These are phyloP conservation scores for Mormyrops attenuatus DNA, from an alignment of 2,797 vertebrate genomes.

Conservation along the genomic window DNA sequence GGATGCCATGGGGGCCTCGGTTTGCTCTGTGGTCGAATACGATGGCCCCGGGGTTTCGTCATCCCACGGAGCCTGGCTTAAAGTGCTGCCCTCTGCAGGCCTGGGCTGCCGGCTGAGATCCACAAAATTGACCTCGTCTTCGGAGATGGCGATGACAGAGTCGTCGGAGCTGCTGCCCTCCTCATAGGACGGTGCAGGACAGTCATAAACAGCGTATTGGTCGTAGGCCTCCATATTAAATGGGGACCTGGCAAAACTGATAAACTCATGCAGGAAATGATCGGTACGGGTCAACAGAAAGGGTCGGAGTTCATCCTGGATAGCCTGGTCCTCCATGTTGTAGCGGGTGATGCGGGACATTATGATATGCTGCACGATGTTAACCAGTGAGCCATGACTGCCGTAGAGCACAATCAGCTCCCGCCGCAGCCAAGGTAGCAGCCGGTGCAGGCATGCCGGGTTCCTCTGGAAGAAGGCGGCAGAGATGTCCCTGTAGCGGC, in stretches of 20 bases:
- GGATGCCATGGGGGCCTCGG: slow-evolving; percentile 48
- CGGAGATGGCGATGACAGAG: slow-evolving; percentile 84
- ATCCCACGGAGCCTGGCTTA: slow-evolving; percentile 73
- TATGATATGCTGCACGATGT: slow-evolving; percentile 79
- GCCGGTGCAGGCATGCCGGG: slow-evolving; percentile 69
- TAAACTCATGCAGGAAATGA: slow-evolving; percentile 84
- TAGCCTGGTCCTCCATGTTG: slow-evolving; percentile 71
- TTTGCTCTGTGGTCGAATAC: slow-evolving; percentile 69
- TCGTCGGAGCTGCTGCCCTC: slow-evolving; percentile 66
- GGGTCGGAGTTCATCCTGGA: slow-evolving; percentile 75
- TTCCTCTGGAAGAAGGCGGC: slow-evolving; percentile 73
- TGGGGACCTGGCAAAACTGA: slow-evolving; percentile 77
- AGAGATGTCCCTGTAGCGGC: slow-evolving; percentile 67
- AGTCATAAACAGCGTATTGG: slow-evolving; percentile 78
- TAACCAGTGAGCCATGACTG: slow-evolving; percentile 68
- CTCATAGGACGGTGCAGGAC: slow-evolving; percentile 62
- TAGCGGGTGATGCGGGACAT: slow-evolving; percentile 70
- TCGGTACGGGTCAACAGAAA: slow-evolving; percentile 78
- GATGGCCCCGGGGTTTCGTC: slow-evolving; percentile 87
- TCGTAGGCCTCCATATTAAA: slow-evolving; percentile 80
- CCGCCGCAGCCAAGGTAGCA: slow-evolving; percentile 78
- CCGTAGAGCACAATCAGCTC: slow-evolving; percentile 82
- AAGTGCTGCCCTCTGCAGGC: slow-evolving; percentile 38
- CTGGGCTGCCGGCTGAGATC: slow-evolving; percentile 36
- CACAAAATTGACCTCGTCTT: slow-evolving; percentile 60